Conservation (phyloP, 2,888 invertebrate species). For the Xylota sylvarum region DNA sequence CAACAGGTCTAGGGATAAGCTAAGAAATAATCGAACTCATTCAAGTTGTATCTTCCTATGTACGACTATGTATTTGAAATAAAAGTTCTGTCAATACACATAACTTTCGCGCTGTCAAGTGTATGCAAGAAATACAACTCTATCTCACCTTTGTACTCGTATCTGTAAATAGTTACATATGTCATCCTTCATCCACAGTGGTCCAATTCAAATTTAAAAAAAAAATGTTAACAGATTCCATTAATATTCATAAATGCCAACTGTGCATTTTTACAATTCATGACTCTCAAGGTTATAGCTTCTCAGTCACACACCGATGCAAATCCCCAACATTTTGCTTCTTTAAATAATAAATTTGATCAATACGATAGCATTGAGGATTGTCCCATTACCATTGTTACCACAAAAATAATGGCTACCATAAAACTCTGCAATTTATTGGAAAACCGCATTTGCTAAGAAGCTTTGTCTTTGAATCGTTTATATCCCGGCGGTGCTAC, state of each 20-base stretch:
- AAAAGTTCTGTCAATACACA: too few species aligned
- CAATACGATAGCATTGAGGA: neutral
- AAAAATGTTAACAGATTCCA: neutral
- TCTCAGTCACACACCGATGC: neutral
- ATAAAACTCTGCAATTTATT: slow-evolving; percentile 60
- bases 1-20: too few species aligned
- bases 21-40: too few species aligned
- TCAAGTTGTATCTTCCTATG: too few species aligned
- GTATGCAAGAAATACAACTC: too few species aligned
- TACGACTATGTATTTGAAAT: too few species aligned
- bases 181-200: neutral
- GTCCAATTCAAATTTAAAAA: neutral
- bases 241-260: neutral
- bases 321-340: neutral
- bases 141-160: too few species aligned
- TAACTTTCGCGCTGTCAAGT: too few species aligned
- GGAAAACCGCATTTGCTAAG: slow-evolving; percentile 55
- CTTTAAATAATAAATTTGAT: neutral
- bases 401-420: slow-evolving; percentile 45
- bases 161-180: neutral
- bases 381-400: slow-evolving; percentile 37
- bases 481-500: neutral
- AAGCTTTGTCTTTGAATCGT: slow-evolving; percentile 36
- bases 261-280: neutral
- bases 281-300: neutral